Evolutionary conservation across 1,140 invertebrate genomes (phyloP), one percentile per base, ranked within the genome.

Genomic region (Elymnias hypermnestra): DNA sequence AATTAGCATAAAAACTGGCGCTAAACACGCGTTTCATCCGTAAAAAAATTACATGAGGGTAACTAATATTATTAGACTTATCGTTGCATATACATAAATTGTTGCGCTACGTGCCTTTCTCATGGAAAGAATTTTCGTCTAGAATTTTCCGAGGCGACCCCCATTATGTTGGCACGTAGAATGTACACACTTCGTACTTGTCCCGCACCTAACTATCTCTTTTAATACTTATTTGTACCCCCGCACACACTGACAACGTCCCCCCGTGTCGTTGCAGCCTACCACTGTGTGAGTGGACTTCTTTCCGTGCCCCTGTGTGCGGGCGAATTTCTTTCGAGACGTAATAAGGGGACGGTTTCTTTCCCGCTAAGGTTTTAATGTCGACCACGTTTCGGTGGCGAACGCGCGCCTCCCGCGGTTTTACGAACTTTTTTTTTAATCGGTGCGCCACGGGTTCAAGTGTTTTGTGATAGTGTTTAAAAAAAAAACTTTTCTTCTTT

Each of bases 311-410:
- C 70, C 41, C 72, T 84, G 79, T 83, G 81, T 79, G 81, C 71
- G 73, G 54, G 72, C 39, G 76, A 79, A 82, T 84, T 84, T 84
- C 81, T 84, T 84, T 84, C 76, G 81, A 84, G 81, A 84, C 77
- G 78, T 84, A 84, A 84, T 84, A 84, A 84, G 81, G 81, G 81
- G 78, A 84, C 77, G 63, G 74, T 84, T 84, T 83, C 76, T 83
- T 84, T 79, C 81, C 78, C 81, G 74, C 78, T 76, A 81, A 84
- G 81, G 81, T 84, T 83, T 84, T 84, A 84, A 84, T 84, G 81
- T 83, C 74, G 81, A 82, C 76, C 81, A 82, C 78, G 81, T 68
- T 84, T 81, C 72, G 76, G 81, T 68, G 70, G 76, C 73, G 78
- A 57, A 73, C 81, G 81, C 78, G 76, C 81, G 78, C 77, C 68